phyloP scores from a whole-genome alignment of 2,888 invertebrate genomes.

The Eledona agricola region DNA sequence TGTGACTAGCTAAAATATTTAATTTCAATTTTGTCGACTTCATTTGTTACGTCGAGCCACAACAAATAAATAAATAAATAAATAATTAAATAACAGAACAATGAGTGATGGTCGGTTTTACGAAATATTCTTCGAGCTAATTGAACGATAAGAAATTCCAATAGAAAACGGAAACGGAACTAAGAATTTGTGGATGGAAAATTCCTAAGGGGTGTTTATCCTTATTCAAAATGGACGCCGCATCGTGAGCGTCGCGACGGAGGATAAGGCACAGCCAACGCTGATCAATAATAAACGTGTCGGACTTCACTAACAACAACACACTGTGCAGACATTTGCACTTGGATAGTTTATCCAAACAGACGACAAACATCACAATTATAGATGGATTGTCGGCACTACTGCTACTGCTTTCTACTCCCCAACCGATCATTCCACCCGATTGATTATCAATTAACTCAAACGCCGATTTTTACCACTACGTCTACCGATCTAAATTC shows the following conservation, averaged over 20 bases:
- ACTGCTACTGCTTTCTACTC: constrained; percentile 30
- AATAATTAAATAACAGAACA: too few species aligned
- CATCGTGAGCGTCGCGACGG: constrained; percentile 59
- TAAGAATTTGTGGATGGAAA: not conserved
- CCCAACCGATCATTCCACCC: constrained; percentile 33
- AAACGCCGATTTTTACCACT: too few species aligned
- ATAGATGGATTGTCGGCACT: constrained; percentile 30
- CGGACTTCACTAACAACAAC: constrained; percentile 56
- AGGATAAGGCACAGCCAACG: constrained; percentile 58
- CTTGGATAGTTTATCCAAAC: constrained; percentile 44
- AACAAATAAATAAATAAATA: too few species aligned
- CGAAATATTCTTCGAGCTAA: too few species aligned
- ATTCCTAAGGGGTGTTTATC: not conserved
- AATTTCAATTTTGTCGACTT: too few species aligned
- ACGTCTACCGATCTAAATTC: too few species aligned
- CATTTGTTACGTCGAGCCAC: too few species aligned
- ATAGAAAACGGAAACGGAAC: not conserved
- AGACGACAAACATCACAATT: constrained; percentile 35
- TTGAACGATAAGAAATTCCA: too few species aligned
- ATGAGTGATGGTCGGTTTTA: too few species aligned
- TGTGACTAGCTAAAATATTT: too few species aligned
- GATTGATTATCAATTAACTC: constrained; percentile 37
- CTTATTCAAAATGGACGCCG: constrained; percentile 58
- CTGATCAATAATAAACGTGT: constrained; percentile 63
- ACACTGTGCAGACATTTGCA: constrained; percentile 51